Percentiles rank a stretch among this genome's conserved stretches.
Conservation (phyloP, 1,140 invertebrate genomes). For the Rhopalosiphum padi region DNA sequence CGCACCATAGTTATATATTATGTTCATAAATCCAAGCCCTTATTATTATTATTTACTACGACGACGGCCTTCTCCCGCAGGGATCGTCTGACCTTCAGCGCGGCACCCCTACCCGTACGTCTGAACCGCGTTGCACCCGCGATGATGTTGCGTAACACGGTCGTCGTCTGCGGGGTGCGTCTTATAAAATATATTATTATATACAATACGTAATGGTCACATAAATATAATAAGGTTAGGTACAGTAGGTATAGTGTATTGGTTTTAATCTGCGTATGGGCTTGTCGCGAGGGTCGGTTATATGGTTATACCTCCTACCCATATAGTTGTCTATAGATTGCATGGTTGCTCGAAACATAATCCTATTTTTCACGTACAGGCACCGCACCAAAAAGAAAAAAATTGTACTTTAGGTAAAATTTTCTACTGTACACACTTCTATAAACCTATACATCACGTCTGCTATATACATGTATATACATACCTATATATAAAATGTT, state of each 20-base stretch:
- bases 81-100: neutral
- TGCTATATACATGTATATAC: neutral
- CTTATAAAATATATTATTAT: neutral
- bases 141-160: neutral
- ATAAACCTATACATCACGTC: neutral
- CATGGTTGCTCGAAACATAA: neutral
- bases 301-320: neutral
- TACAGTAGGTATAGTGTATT: neutral
- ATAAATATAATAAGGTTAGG: neutral
- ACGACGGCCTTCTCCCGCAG: neutral
- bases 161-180: neutral
- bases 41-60: constrained; percentile 10
- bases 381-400: neutral
- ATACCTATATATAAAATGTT: neutral
- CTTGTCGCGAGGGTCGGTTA: neutral
- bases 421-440: neutral
- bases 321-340: neutral
- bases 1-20: neutral
- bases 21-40: neutral
- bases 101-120: neutral
- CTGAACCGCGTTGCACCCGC: neutral
- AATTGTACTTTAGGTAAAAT: neutral
- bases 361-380: neutral
- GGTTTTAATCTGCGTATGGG: neutral
- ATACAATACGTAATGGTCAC: neutral